A percentile compares a stretch with the other conserved stretches of the same genome.
These are phyloP conservation scores for Tenualosa thibaudeaui DNA, from an alignment of 2,797 vertebrate species.

Conservation along the genomic window DNA sequence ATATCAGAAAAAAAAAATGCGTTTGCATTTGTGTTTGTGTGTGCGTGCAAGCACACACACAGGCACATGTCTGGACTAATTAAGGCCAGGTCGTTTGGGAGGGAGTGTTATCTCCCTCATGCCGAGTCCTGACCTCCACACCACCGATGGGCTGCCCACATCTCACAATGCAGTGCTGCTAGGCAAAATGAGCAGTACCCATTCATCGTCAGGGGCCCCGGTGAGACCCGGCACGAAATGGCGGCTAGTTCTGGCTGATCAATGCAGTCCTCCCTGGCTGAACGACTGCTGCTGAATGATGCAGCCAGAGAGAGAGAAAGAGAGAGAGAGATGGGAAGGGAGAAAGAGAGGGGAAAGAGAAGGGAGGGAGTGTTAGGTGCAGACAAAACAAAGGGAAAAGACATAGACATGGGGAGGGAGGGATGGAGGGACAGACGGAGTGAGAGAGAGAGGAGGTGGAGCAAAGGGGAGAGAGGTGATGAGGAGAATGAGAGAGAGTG, in stretches of 20 bases:
- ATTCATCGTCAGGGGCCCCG: slow-evolving; percentile 63
- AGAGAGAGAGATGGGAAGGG: background rate
- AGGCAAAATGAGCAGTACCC: slow-evolving; percentile 73
- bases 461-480: background rate
- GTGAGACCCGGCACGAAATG: slow-evolving; percentile 62
- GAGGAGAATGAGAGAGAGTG: background rate
- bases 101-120: slow-evolving; percentile 30
- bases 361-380: background rate
- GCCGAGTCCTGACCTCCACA: slow-evolving; percentile 36
- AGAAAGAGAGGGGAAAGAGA: background rate
- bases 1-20: background rate
- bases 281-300: slow-evolving; percentile 75
- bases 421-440: too few relatives aligned
- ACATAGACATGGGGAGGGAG: too few relatives aligned
- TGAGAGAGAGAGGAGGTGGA: too few relatives aligned
- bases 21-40: background rate
- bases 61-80: background rate
- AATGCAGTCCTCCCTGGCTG: slow-evolving; percentile 59
- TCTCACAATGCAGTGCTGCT: slow-evolving; percentile 53
- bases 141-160: slow-evolving; percentile 53
- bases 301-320: slow-evolving; percentile 47
- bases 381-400: too few relatives aligned
- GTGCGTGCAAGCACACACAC: background rate
- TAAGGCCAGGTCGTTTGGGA: background rate
- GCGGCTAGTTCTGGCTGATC: slow-evolving; percentile 72